A percentile compares a stretch with the other conserved stretches of the same genome.
Conservation (phyloP, 1,140 invertebrate genomes). For the Calliphora vicina region DNA sequence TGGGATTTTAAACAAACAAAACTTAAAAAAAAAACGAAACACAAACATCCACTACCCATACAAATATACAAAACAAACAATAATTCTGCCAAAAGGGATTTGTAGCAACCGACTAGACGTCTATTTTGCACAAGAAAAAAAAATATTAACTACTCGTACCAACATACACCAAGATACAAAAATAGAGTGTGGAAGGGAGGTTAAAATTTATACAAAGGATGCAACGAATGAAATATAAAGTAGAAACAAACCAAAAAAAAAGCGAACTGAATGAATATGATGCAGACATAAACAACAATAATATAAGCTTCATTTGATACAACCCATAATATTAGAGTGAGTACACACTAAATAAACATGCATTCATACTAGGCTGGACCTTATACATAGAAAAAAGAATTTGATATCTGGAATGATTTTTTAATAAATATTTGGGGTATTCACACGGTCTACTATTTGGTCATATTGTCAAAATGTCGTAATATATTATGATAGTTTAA, state of each 20-base stretch:
- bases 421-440: no score
- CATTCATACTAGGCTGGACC: no score
- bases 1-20: constrained; percentile 22
- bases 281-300: constrained; percentile 19
- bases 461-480: no score
- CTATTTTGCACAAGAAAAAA: neutral
- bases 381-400: no score
- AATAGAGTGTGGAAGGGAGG: neutral
- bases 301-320: constrained; percentile 4
- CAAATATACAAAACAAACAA: constrained; percentile 4
- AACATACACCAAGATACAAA: no score
- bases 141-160: neutral
- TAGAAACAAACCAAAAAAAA: neutral
- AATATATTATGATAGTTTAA: no score
- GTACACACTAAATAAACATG: neutral
- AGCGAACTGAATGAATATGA: constrained; percentile 2
- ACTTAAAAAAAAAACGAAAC: neutral
- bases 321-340: neutral
- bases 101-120: constrained; percentile 7
- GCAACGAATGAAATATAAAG: neutral
- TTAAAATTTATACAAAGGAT: neutral
- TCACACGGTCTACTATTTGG: no score
- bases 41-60: neutral
- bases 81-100: constrained; percentile 20
- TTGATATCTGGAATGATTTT: no score